A percentile compares a stretch with the other conserved stretches of the same genome.
Conservation (phyloP, 2,797 vertebrate genomes). For the Siniperca undulata region DNA sequence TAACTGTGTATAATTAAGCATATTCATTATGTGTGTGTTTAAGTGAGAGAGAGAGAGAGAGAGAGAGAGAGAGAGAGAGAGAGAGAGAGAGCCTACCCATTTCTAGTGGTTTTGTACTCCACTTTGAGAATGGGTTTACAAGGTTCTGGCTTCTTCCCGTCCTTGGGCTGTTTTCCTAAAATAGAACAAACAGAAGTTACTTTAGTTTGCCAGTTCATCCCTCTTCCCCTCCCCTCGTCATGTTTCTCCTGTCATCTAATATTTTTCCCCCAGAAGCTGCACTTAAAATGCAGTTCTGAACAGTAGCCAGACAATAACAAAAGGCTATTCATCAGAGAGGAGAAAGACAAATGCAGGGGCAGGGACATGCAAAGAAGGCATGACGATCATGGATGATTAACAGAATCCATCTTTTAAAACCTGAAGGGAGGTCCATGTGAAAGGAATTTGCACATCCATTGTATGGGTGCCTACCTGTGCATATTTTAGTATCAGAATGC, state of each 20-base stretch:
- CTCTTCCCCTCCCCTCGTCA: constrained; percentile 38
- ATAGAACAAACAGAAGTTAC: constrained; percentile 79
- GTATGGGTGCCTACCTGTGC: constrained; percentile 17
- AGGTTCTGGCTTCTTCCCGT: constrained; percentile 98
- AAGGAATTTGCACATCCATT: constrained; percentile 38
- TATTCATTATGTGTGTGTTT: constrained; percentile 14
- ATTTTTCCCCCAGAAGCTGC: constrained; percentile 41
- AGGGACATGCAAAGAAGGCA: constrained; percentile 51
- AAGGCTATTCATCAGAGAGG: constrained; percentile 55
- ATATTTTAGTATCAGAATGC: constrained; percentile 15
- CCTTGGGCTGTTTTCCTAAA: constrained; percentile 98
- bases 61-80: neutral
- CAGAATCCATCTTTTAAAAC: constrained; percentile 28
- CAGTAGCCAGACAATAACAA: constrained; percentile 48
- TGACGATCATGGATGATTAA: constrained; percentile 57
- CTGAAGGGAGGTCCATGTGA: constrained; percentile 5
- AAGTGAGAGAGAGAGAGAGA: neutral
- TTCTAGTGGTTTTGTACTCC: constrained; percentile 97
- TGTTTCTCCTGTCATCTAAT: constrained; percentile 48
- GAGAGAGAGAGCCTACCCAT: constrained; percentile 87
- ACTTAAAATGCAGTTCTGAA: constrained; percentile 61
- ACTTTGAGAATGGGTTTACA: constrained; percentile 99
- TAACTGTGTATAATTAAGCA: constrained; percentile 20
- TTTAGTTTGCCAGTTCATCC: constrained; percentile 63
- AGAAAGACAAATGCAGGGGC: constrained; percentile 53